phyloP scores from a whole-genome alignment of 2,113 vertebrate genomes.

The Rallus limicola region DNA sequence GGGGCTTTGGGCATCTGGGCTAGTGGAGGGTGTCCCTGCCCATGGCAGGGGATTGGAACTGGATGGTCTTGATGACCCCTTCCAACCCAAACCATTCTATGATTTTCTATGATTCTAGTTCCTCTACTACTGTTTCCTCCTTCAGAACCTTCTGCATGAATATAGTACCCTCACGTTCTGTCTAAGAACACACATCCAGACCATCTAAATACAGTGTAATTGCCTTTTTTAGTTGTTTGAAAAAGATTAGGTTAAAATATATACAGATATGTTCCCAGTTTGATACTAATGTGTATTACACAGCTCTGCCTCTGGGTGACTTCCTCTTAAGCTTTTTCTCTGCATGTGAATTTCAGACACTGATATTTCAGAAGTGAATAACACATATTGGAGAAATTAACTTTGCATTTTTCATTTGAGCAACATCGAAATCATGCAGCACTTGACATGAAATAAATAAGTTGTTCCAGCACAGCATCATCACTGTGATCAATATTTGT shows the following conservation, averaged over 20 bases:
- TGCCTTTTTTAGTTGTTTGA: background rate
- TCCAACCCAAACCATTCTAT: no score
- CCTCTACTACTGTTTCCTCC: background rate
- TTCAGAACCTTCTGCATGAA: background rate
- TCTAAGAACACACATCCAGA: background rate
- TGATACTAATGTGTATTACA: background rate
- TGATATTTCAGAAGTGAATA: background rate
- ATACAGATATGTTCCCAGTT: background rate
- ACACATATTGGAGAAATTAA: background rate
- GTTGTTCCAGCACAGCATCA: background rate
- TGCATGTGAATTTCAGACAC: background rate
- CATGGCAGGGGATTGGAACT: no score
- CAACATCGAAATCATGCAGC: background rate
- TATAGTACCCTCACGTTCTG: background rate
- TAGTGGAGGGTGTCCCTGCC: no score
- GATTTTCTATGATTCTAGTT: no score
- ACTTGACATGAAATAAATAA: background rate
- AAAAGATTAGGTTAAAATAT: background rate
- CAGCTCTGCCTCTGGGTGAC: background rate
- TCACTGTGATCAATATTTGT: background rate
- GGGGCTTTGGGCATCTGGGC: no score
- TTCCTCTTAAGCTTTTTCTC: background rate
- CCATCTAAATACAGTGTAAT: background rate
- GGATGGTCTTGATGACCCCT: no score
- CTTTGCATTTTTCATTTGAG: background rate